Conservation (phyloP, 2,888 invertebrate genomes). For the Atethmia centrago region DNA sequence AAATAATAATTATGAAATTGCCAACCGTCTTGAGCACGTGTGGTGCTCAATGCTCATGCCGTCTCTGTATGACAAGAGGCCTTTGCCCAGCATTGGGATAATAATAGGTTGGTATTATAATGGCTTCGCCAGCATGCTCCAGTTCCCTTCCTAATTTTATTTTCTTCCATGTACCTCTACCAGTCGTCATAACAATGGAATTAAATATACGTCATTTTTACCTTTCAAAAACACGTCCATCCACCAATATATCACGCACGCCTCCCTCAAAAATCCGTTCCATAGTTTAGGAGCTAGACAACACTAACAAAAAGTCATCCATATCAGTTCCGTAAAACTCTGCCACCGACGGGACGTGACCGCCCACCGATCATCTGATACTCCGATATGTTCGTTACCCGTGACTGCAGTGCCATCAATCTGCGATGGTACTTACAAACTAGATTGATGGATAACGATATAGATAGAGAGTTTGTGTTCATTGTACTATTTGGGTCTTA, state of each 20-base stretch:
- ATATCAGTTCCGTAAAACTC: not conserved
- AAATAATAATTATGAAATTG: too few species aligned
- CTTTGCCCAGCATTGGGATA: too few species aligned
- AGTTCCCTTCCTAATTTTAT: too few species aligned
- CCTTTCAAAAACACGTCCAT: not conserved
- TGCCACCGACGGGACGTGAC: too few species aligned
- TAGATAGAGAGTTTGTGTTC: slow-evolving; percentile 5
- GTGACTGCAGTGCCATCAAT: slow-evolving; percentile 22
- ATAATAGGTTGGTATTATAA: too few species aligned
- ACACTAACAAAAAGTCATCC: not conserved
- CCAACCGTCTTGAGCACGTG: too few species aligned
- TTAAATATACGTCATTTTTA: not conserved
- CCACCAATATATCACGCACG: not conserved
- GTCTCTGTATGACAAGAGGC: too few species aligned
- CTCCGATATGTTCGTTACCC: not conserved
- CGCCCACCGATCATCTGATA: slow-evolving; percentile 13
- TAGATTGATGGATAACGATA: slow-evolving; percentile 25
- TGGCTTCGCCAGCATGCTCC: too few species aligned
- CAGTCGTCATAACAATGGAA: too few species aligned
- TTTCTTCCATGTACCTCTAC: too few species aligned
- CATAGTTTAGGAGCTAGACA: not conserved
- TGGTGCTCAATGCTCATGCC: too few species aligned
- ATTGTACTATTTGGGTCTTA: not conserved
- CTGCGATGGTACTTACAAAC: slow-evolving; percentile 2
- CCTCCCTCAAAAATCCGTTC: not conserved